Percentiles rank a stretch among this genome's conserved stretches.
Evolutionary conservation across 2,888 invertebrate genomes (phyloP).

Genomic region (Nomada hirtipes): DNA sequence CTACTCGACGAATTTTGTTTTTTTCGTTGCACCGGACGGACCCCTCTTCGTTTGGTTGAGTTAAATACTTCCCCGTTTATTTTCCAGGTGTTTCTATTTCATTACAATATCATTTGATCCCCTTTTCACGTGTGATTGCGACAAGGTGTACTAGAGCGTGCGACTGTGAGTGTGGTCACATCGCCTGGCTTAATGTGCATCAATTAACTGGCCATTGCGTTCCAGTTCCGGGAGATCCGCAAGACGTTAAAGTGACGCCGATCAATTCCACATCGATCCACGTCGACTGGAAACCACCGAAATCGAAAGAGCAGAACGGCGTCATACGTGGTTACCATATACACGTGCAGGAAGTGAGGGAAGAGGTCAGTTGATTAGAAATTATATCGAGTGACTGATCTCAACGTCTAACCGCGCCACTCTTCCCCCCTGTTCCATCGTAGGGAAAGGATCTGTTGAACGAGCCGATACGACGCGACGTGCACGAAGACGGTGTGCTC

Average conservation of each 20-base stretch:
- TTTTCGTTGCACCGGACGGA: conserved; percentile 27
- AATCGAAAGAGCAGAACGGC: conserved; percentile 96
- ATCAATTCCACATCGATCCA: conserved; percentile 98
- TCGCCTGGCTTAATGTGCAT: conserved; percentile 53
- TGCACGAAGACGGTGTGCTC: conserved; percentile 91
- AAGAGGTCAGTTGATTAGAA: conserved; percentile 87
- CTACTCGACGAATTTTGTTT: neutral
- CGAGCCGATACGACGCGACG: conserved; percentile 94
- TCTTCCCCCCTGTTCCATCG: neutral
- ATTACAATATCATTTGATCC: conserved; percentile 30
- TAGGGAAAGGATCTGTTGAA: conserved; percentile 91
- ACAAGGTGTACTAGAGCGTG: conserved; percentile 49
- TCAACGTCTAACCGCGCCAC: neutral
- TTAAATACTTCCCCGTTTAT: neutral
- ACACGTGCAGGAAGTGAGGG: conserved; percentile 95
- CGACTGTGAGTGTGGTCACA: conserved; percentile 65
- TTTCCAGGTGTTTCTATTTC: conserved; percentile 44
- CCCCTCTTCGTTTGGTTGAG: conserved; percentile 27
- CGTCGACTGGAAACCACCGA: conserved; percentile 97
- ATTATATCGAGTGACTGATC: neutral
- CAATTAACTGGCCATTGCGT: conserved; percentile 80
- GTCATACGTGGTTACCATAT: conserved; percentile 99
- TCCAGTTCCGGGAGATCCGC: conserved; percentile 99
- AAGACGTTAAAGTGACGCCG: conserved; percentile 94
- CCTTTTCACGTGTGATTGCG: conserved; percentile 55